A percentile compares a stretch with the other conserved stretches of the same genome.
Conservation (phyloP, 1,140 invertebrate species). For the Heterodera carotae region DNA sequence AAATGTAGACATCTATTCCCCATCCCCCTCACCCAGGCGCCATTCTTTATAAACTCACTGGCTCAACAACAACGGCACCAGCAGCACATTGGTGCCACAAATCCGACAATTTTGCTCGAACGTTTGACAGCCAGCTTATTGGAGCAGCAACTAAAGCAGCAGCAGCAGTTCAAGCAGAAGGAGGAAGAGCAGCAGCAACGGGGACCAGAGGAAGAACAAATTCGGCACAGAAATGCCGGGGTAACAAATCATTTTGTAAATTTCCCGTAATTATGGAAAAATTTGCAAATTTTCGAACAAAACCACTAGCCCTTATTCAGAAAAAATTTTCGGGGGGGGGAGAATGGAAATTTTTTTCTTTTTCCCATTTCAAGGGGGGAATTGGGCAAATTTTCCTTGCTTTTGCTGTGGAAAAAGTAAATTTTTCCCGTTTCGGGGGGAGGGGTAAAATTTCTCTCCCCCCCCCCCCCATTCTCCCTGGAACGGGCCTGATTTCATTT, state of each 20-base stretch:
- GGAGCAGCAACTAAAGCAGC: conserved; percentile 1
- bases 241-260: background rate
- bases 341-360: too few species aligned
- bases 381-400: too few species aligned
- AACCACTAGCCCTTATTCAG: too few species aligned
- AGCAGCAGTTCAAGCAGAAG: background rate
- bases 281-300: background rate
- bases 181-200: background rate
- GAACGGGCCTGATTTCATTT: too few species aligned
- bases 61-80: background rate
- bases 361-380: too few species aligned
- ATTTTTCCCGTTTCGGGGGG: too few species aligned
- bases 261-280: background rate
- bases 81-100: background rate
- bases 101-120: conserved; percentile 2
- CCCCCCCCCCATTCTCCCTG: too few species aligned
- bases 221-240: background rate
- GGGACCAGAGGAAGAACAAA: background rate
- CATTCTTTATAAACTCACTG: background rate
- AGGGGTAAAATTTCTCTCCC: too few species aligned
- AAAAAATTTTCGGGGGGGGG: too few species aligned
- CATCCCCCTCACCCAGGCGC: too few species aligned
- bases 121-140: background rate
- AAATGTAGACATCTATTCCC: too few species aligned
- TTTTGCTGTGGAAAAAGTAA: too few species aligned